phyloP scores from a whole-genome alignment of 1,140 invertebrate genomes.

The Drosophila sp. region DNA sequence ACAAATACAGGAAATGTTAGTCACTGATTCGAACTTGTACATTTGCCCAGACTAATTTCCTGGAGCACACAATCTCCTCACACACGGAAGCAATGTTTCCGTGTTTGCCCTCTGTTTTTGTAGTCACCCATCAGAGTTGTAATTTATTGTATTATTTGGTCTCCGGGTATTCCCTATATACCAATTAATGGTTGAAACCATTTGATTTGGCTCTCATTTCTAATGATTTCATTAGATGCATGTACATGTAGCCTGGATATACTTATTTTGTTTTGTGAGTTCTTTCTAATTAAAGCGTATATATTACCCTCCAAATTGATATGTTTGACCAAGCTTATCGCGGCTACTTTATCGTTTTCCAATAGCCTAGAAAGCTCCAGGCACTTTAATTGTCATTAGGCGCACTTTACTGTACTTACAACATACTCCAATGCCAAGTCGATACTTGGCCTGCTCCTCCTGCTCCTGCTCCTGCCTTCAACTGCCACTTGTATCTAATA shows the following conservation, averaged over 20 bases:
- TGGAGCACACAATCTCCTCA: constrained; percentile 3
- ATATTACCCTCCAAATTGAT: constrained; percentile 14
- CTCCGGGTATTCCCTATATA: constrained; percentile 14
- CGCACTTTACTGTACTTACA: constrained; percentile 20
- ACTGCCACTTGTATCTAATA: constrained; percentile 22
- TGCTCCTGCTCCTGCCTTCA: neutral
- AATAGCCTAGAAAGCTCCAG: constrained; percentile 10
- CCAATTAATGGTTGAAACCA: constrained; percentile 20
- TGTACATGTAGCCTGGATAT: neutral
- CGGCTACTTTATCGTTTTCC: constrained; percentile 25
- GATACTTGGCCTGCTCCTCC: constrained; percentile 7
- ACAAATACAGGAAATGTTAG: constrained; percentile 35
- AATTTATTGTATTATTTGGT: constrained; percentile 23
- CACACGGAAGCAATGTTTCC: constrained; percentile 5
- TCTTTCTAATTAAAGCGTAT: constrained; percentile 20
- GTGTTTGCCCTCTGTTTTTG: too few relatives aligned
- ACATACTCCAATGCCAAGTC: constrained; percentile 16
- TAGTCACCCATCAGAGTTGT: neutral
- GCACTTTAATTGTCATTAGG: constrained; percentile 28
- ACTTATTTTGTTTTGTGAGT: neutral
- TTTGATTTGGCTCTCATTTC: constrained; percentile 20
- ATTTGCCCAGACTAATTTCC: constrained; percentile 15
- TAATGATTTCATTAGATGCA: constrained; percentile 20
- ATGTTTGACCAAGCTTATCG: constrained; percentile 22
- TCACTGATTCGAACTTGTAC: constrained; percentile 13